Evolutionary conservation across 2,888 invertebrate species (phyloP).

Genomic region (Pediacus dermestoides): DNA sequence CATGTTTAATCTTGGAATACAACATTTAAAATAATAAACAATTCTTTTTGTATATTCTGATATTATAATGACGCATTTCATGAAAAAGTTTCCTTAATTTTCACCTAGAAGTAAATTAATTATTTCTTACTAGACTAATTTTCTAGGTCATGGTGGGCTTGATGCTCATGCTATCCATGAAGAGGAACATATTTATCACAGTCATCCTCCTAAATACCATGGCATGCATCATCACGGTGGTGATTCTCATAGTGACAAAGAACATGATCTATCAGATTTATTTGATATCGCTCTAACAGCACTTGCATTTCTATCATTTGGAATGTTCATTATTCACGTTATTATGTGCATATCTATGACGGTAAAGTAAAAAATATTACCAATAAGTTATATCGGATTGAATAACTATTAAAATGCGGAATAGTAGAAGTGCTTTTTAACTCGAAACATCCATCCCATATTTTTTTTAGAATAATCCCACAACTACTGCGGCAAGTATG

Average conservation of each 20-base stretch:
- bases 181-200: constrained; percentile 30
- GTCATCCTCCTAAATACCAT: constrained; percentile 42
- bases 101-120: too few relatives aligned
- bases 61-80: too few relatives aligned
- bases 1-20: too few relatives aligned
- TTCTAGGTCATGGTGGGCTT: constrained; percentile 12
- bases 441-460: too few relatives aligned
- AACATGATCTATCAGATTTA: constrained; percentile 66
- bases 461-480: constrained; percentile 17
- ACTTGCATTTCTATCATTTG: constrained; percentile 76
- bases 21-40: too few relatives aligned
- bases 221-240: constrained; percentile 6
- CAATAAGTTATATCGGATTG: not conserved
- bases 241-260: constrained; percentile 44
- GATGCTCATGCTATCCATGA: constrained; percentile 29
- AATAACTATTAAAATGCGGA: constrained; percentile 25
- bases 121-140: too few relatives aligned
- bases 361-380: constrained; percentile 49
- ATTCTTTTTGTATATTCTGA: too few relatives aligned
- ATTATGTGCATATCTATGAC: constrained; percentile 67
- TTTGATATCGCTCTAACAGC: constrained; percentile 80
- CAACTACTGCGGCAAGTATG: constrained; percentile 41
- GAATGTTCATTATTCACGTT: constrained; percentile 74
- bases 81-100: too few relatives aligned
- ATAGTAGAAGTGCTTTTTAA: too few relatives aligned